Evolutionary conservation across 2,113 vertebrate species (phyloP).

Genomic region (Eurypyga helias): DNA sequence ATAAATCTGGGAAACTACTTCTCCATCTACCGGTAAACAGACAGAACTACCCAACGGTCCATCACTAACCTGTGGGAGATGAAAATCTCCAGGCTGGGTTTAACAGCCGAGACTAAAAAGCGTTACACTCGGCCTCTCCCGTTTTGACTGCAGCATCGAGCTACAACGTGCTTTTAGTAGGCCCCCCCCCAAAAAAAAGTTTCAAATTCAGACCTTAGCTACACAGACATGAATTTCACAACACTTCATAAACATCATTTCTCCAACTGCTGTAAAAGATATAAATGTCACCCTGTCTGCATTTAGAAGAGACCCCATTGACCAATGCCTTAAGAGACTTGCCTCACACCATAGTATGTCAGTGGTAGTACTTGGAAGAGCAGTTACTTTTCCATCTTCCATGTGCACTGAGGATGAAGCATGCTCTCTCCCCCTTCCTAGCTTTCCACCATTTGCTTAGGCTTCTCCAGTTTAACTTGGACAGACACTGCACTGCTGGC

Average conservation of each 20-base stretch:
- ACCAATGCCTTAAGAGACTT: background rate
- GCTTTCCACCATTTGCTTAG: background rate
- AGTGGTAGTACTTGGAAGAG: background rate
- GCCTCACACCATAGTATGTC: background rate
- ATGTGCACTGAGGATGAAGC: background rate
- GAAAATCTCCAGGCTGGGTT: background rate
- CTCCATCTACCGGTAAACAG: background rate
- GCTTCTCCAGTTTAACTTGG: background rate
- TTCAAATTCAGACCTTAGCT: background rate
- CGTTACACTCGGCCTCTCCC: background rate
- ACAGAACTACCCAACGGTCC: background rate
- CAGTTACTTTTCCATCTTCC: background rate
- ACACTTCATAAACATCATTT: background rate
- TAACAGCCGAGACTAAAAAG: background rate
- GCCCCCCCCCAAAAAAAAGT: too few relatives aligned
- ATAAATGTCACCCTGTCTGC: background rate
- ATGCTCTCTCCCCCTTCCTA: background rate
- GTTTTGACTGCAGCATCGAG: background rate
- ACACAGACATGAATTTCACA: background rate
- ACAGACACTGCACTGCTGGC: background rate
- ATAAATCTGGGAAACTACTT: constrained; percentile 1
- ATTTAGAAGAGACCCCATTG: background rate
- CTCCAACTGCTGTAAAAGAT: background rate
- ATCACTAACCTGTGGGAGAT: background rate
- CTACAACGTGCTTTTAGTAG: background rate